phyloP scores from a whole-genome alignment of 2,113 vertebrate genomes.

The Triplophysa dalaica region DNA sequence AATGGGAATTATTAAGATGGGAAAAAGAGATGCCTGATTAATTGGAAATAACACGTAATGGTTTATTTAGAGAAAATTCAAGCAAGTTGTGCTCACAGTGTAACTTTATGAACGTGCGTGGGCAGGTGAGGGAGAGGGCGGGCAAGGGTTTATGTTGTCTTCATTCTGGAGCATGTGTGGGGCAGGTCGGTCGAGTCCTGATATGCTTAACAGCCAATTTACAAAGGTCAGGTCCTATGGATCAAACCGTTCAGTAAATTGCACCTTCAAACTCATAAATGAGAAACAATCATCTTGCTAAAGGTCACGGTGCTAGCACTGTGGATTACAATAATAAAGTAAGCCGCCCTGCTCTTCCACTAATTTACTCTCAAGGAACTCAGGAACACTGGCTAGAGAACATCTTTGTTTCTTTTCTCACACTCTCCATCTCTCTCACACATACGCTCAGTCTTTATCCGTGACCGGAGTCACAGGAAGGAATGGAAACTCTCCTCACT shows the following conservation, averaged over 20 bases:
- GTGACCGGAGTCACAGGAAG: constrained; percentile 19
- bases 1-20: too few relatives aligned
- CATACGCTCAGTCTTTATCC: constrained; percentile 39
- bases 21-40: neutral
- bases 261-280: constrained; percentile 80
- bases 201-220: constrained; percentile 86
- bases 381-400: constrained; percentile 41
- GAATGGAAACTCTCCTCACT: constrained; percentile 31
- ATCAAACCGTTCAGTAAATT: constrained; percentile 80
- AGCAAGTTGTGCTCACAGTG: constrained; percentile 13
- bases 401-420: constrained; percentile 42
- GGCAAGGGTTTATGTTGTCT: constrained; percentile 21
- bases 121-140: neutral
- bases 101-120: constrained; percentile 15
- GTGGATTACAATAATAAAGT: constrained; percentile 80
- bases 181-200: constrained; percentile 69
- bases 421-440: neutral
- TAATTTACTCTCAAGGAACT: constrained; percentile 60
- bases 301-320: constrained; percentile 76
- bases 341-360: constrained; percentile 65
- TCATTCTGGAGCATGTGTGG: constrained; percentile 65
- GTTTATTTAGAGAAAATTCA: constrained; percentile 41
- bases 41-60: neutral
- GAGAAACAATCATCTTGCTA: constrained; percentile 79
- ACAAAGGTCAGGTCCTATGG: constrained; percentile 83